These are phyloP conservation scores for Antheraea assamensis DNA, from an alignment of 2,888 invertebrate genomes.

Conservation along the genomic window DNA sequence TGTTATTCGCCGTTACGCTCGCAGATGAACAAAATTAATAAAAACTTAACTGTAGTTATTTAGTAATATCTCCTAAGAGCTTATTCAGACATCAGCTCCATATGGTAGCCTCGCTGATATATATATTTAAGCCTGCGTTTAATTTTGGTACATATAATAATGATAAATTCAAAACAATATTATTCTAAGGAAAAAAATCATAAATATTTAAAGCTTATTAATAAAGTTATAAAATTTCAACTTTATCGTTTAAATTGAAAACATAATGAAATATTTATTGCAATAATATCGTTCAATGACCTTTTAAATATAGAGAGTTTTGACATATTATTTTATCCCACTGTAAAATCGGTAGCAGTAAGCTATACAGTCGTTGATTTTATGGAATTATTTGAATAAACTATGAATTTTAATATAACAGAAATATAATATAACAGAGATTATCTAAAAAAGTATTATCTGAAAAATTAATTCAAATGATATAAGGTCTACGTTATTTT, in stretches of 20 bases:
- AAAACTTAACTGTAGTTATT: background rate
- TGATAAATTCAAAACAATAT: background rate
- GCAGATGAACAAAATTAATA: background rate
- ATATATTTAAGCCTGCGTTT: background rate
- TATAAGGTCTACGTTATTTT: too few relatives aligned
- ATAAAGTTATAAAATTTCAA: slow-evolving; percentile 1
- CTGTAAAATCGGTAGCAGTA: background rate
- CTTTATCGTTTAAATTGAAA: background rate
- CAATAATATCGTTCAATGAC: slow-evolving; percentile 2
- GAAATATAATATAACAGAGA: too few relatives aligned
- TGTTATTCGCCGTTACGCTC: background rate
- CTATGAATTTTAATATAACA: background rate
- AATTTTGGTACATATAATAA: background rate
- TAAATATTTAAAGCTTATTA: background rate
- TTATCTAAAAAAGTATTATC: too few relatives aligned
- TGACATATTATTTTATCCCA: background rate
- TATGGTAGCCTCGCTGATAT: background rate
- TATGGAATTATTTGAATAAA: background rate
- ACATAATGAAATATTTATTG: background rate
- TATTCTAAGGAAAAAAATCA: background rate
- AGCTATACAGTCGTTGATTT: background rate
- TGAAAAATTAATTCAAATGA: too few relatives aligned
- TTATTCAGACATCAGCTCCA: background rate
- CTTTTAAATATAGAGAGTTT: background rate
- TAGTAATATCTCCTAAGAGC: background rate